Conservation (phyloP, 2,797 vertebrate genomes). For the Manis crassicaudata region DNA sequence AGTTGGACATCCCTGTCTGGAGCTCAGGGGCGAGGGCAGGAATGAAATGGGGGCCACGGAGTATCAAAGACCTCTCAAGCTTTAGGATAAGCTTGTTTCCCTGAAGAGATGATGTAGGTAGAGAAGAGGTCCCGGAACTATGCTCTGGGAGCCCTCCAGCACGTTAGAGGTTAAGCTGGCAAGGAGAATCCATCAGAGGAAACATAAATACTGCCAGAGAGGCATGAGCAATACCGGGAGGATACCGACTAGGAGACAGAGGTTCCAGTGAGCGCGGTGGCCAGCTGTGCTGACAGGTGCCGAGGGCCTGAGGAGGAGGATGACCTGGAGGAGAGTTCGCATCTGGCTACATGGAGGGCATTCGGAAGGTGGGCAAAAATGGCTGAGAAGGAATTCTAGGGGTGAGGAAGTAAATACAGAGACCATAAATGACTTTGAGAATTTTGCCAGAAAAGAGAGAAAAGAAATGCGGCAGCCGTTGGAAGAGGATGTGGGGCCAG, state of each 20-base stretch:
- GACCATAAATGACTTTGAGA: not conserved
- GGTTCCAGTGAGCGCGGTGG: not conserved
- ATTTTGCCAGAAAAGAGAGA: not conserved
- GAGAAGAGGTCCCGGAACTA: not conserved
- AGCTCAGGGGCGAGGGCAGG: not conserved
- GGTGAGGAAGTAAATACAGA: not conserved
- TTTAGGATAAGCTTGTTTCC: not conserved
- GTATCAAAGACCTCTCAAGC: not conserved
- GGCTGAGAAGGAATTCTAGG: not conserved
- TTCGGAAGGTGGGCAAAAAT: not conserved
- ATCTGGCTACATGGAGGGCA: not conserved
- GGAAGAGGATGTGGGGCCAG: no score
- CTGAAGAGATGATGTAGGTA: not conserved
- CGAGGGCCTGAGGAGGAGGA: accelerated
- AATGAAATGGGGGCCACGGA: not conserved
- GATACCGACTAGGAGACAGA: not conserved
- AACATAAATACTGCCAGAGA: not conserved
- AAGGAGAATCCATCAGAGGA: not conserved
- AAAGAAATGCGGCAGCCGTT: not conserved
- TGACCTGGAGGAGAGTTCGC: not conserved
- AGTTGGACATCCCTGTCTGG: not conserved
- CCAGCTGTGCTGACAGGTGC: not conserved
- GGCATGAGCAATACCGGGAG: not conserved
- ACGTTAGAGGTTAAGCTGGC: not conserved
- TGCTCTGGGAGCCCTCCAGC: not conserved